Evolutionary conservation across 2,888 invertebrate genomes (phyloP), one percentile per base, ranked within the genome.

Genomic region (Caenorhabditis sp.): DNA sequence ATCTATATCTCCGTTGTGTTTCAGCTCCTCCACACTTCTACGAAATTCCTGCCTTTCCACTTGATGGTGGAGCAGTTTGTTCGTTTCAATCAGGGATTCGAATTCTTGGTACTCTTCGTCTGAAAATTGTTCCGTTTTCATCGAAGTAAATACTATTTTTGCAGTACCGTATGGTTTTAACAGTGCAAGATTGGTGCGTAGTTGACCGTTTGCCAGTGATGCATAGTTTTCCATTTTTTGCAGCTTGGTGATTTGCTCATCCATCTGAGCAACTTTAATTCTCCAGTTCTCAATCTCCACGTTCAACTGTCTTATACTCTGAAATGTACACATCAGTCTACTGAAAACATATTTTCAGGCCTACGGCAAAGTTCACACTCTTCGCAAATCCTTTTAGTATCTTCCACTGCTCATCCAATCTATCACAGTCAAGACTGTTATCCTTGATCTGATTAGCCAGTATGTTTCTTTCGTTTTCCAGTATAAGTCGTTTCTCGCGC

Each of bases 81-180:
- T 80, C 14, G 64, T 24, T 54, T 84, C 76, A 6, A 76, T 22
- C 10, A 84, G 22, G 49, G 31, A 59, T 19, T 84, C 84, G 16
- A 84, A 84, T 35, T 84, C 76, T 56, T 76, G 70, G 38, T 84
- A 84, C 58, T 84, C 84, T 22, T 76, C 66, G 35, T 84, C 84
- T 84, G 56, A 12, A 76, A 75, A 24, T n/a, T n/a, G n/a, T 19
- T 35, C 10, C 3, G 5, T 5, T n/a, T 31, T n/a, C 8, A 51
- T 51, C 1, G 7, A 7, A 10, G 1, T 6, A 2, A 5, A 26
- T 44, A 24, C 19, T 22, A 1, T 1, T 10, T 14, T 44, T 6
- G 26, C 0, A 5, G 26, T 66, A 72, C 84, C 80, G 24, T 84
- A 84, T 28, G 84, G 84, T 35, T 84, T 84, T 24, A 84, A 24